Evolutionary conservation across 1,140 invertebrate genomes (phyloP).

Genomic region (Diorhabda carinulata): DNA sequence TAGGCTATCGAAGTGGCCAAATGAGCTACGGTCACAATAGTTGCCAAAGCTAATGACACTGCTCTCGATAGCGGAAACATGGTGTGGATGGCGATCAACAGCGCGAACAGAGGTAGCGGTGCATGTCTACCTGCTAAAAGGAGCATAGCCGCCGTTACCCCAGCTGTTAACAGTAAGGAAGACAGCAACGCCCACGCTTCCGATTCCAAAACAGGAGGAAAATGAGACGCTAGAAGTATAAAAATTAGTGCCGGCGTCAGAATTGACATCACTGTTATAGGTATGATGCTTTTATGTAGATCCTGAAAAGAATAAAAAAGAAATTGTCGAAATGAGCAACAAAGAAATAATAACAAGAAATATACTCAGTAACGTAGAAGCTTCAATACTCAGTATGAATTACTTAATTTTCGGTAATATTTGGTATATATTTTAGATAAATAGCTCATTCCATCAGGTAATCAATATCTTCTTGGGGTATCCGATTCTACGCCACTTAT

Average conservation of each 20-base stretch:
- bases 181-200: slow-evolving; percentile 52
- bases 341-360: too few species aligned
- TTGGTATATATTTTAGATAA: too few species aligned
- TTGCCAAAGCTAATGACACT: slow-evolving; percentile 57
- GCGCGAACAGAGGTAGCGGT: slow-evolving; percentile 60
- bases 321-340: background rate
- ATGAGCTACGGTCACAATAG: slow-evolving; percentile 58
- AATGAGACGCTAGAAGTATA: slow-evolving; percentile 51
- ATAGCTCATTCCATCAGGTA: too few species aligned
- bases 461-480: too few species aligned
- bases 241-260: slow-evolving; percentile 50
- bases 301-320: slow-evolving; percentile 48
- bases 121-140: slow-evolving; percentile 55
- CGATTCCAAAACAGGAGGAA: slow-evolving; percentile 53
- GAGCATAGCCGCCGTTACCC: slow-evolving; percentile 50
- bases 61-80: slow-evolving; percentile 66
- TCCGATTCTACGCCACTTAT: too few species aligned
- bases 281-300: slow-evolving; percentile 47
- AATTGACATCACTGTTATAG: slow-evolving; percentile 50
- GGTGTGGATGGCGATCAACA: slow-evolving; percentile 65
- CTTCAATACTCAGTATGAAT: too few species aligned
- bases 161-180: slow-evolving; percentile 51
- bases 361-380: too few species aligned
- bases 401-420: too few species aligned
- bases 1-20: slow-evolving; percentile 52